Evolutionary conservation across 2,797 vertebrate species (phyloP), one percentile per base, ranked within the genome.

Genomic region (Acanthiza pusilla): DNA sequence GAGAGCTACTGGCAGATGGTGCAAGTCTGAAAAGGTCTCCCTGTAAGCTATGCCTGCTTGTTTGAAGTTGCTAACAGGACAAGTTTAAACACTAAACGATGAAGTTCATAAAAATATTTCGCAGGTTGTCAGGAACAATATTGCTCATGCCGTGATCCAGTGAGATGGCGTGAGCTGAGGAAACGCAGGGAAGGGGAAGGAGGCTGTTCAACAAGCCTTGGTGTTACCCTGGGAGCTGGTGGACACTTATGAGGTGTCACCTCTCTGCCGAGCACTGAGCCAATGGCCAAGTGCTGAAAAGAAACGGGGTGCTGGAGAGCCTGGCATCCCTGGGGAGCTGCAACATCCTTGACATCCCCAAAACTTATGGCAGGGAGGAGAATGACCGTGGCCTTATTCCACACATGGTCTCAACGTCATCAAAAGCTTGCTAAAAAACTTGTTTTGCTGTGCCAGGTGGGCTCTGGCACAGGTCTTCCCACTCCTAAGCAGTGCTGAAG

Each of bases 41-140:
- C 68, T 61, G 63, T 26, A 57, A 68, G 61, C 48, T 72, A 27
- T 1, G 0, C 32, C 83, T 86, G 43, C 75, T 77, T 89, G 54
- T 88, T 93, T 95, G 34, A 76, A 89, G 70, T 55, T 80, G 58
- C 42, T 83, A 76, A 88, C 25, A 2, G n/a, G 53, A 61, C 43
- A 36, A 60, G 29, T 79, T 95, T 85, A 83, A 90, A 90, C 77
- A 88, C 48, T 77, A 30, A 85, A 62, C 5, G 32, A 61, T 8
- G 61, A 80, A 70, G 58, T 91, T 83, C 34, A 89, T 63, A 50
- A 75, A 91, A 92, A 73, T 60, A 85, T 72, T 97, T 92, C 86
- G 75, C 82, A 53, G 68, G 55, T 95, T 91, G 71, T 94, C 89
- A 80, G 53, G 73, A 90, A 19, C 63, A 42, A 34, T 79, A 66